Evolutionary conservation across 2,113 vertebrate genomes (phyloP).

Genomic region (Sinocyclocheilus anophthalmus): DNA sequence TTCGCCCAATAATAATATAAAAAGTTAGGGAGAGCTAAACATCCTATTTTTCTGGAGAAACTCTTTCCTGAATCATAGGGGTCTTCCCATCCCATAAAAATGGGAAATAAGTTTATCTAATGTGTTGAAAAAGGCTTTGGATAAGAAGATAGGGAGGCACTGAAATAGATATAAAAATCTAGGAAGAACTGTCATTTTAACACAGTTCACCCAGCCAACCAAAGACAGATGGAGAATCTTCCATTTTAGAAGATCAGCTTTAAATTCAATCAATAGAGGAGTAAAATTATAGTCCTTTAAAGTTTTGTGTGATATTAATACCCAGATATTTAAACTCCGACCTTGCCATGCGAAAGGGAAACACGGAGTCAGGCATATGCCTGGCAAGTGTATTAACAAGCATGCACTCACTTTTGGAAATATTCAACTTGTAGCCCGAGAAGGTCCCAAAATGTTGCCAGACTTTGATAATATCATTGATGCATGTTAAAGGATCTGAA

Average conservation of each 20-base stretch:
- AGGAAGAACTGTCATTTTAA: slow-evolving; percentile 29
- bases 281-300: slow-evolving; percentile 15
- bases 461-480: not conserved
- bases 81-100: slow-evolving; percentile 37
- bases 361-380: not conserved
- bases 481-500: not conserved
- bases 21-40: slow-evolving; percentile 16
- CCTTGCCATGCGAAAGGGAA: not conserved
- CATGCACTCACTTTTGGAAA: slow-evolving; percentile 15
- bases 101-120: not conserved
- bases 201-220: slow-evolving; percentile 17
- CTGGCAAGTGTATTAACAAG: slow-evolving; percentile 3
- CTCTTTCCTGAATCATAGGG: not conserved
- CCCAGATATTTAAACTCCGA: slow-evolving; percentile 41
- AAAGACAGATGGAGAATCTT: not conserved
- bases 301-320: slow-evolving; percentile 3
- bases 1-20: slow-evolving; percentile 28
- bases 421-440: slow-evolving; percentile 26
- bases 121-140: slow-evolving; percentile 7
- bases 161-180: slow-evolving; percentile 36
- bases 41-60: slow-evolving; percentile 11
- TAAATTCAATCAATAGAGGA: slow-evolving; percentile 14
- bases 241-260: slow-evolving; percentile 27
- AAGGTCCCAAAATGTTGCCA: slow-evolving; percentile 35
- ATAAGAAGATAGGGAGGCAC: not conserved